Base-by-base conservation (phyloP, 2,888 invertebrate genomes). In the Sesia apiformis region DNA sequence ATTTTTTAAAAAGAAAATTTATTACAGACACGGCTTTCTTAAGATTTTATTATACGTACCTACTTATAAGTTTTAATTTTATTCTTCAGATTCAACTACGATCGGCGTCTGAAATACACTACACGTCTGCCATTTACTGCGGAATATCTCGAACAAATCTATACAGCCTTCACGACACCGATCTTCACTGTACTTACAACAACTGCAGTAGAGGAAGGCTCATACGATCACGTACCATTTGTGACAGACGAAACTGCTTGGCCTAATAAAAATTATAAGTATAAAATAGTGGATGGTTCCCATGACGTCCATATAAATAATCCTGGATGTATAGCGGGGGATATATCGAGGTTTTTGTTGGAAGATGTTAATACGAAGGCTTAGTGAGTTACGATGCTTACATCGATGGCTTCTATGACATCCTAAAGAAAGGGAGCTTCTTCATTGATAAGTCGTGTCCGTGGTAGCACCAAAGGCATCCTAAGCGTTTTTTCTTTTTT, bases 251-350 rank as follows among this genome's bases (percentile, higher is more conserved):
- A 70, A 6, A 57, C 53, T 0, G 66, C 64, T 0, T 85, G 85
- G 84, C 75, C 74, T 0, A 61, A 79, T 40, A 62, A 63, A 0
- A 81, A 81, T 56, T 85, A 81, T 39, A 71, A 49, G 4, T 70
- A 62, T 4, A 73, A 69, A 60, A 62, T 79, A 3, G 87, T 92
- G 0, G 72, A 83, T 0, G 93, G 93, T 0, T 81, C 85, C 52
- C 93, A 93, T 57, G 92, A 93, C 61, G 81, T 92, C 0, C 93
- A 93, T 65, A 83, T 91, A 23, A 86, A 90, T 49, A 63, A 86
- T 53, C 92, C 93, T 0, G 90, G 88, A 53, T 64, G 67, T 5
- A 84, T 93, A 59, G 90, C 90, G 0, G 70, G 70, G 0, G 71
- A 86, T 57, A 71, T 91, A 4, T 56, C 70, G 0, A 63, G 67